Percentiles rank a stretch among this genome's conserved stretches.
Conservation (phyloP, 1,140 invertebrate species). For the Ceratoteleas bidentatus region DNA sequence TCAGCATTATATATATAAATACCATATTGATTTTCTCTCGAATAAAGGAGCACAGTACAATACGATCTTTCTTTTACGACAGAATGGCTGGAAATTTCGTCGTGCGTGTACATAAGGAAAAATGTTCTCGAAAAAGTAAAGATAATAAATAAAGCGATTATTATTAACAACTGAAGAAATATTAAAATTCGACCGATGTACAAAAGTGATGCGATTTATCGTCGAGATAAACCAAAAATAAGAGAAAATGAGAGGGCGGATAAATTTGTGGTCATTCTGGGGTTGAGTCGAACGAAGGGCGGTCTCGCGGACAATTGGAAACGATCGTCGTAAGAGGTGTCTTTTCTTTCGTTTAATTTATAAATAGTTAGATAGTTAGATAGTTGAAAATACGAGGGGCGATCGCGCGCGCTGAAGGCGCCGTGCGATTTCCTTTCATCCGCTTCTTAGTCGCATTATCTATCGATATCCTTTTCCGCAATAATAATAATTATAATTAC, state of each 20-base stretch:
- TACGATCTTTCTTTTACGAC: constrained; percentile 46
- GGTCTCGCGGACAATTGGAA: constrained; percentile 3
- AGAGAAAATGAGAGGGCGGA: neutral
- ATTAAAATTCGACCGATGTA: constrained; percentile 10
- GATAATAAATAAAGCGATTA: constrained; percentile 1
- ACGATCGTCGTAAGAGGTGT: constrained; percentile 8
- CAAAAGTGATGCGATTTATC: constrained; percentile 27
- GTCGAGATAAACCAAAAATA: constrained; percentile 16
- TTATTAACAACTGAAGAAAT: neutral
- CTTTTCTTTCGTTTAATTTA: too few relatives aligned
- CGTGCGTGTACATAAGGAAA: constrained; percentile 28
- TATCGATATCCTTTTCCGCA: too few relatives aligned
- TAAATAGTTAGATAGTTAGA: too few relatives aligned
- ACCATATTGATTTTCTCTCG: constrained; percentile 51
- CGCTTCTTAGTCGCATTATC: too few relatives aligned
- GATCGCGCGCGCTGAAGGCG: too few relatives aligned
- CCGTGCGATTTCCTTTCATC: too few relatives aligned
- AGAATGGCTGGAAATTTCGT: constrained; percentile 42
- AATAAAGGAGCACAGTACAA: constrained; percentile 63
- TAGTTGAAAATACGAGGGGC: too few relatives aligned
- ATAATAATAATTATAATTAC: too few relatives aligned
- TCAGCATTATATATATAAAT: constrained; percentile 57
- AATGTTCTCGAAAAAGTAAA: constrained; percentile 1
- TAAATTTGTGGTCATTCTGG: constrained; percentile 29
- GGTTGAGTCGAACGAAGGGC: neutral